Conservation (phyloP, 2,797 vertebrate genomes). For the Lutjanus campechanus region DNA sequence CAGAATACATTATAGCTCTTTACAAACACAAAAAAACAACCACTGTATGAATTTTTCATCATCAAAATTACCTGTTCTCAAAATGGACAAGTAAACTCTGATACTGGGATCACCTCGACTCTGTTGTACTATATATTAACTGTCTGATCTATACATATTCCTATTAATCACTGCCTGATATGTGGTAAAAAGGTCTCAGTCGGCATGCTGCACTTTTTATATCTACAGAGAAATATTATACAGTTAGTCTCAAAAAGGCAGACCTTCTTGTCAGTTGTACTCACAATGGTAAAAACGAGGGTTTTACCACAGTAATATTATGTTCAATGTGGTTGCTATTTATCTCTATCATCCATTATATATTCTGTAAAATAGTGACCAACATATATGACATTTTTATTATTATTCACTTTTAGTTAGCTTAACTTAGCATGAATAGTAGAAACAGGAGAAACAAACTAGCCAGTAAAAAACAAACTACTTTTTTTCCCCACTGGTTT, state of each 20-base stretch:
- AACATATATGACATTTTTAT: not conserved
- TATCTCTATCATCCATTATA: not conserved
- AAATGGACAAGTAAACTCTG: conserved; percentile 15
- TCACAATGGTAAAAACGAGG: not conserved
- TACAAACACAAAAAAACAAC: conserved; percentile 15
- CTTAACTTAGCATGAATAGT: too few relatives aligned
- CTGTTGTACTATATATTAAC: not conserved
- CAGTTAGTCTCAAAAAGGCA: too few relatives aligned
- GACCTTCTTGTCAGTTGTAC: too few relatives aligned
- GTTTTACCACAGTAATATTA: not conserved
- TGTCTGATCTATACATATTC: not conserved
- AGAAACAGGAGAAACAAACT: too few relatives aligned
- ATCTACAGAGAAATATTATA: too few relatives aligned
- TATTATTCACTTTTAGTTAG: too few relatives aligned
- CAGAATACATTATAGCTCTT: not conserved
- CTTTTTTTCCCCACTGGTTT: too few relatives aligned
- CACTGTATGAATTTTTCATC: not conserved
- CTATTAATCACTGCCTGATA: too few relatives aligned
- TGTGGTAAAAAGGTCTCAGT: too few relatives aligned
- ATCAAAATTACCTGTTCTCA: not conserved
- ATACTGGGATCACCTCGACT: not conserved
- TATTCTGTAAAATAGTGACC: not conserved
- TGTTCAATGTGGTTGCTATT: not conserved
- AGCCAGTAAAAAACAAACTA: too few relatives aligned
- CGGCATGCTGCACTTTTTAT: too few relatives aligned